Percentiles rank a stretch among this genome's conserved stretches.
Conservation (phyloP, 1,140 invertebrate species). For the Drosophila tani region DNA sequence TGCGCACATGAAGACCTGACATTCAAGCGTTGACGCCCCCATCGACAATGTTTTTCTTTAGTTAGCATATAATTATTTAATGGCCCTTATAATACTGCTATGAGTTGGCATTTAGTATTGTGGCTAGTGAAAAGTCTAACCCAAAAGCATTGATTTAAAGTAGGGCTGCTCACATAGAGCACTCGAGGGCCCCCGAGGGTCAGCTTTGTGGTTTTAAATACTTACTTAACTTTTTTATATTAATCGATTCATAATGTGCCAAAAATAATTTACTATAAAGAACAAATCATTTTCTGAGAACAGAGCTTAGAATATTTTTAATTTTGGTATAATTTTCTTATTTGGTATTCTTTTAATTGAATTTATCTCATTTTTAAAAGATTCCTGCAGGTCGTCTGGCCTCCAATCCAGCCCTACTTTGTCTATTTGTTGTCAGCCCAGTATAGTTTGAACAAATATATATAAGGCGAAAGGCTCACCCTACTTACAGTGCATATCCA, state of each 20-base stretch:
- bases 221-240: not conserved
- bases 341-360: too few species aligned
- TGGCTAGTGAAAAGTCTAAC: slow-evolving; percentile 3
- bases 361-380: not conserved
- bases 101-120: slow-evolving; percentile 35
- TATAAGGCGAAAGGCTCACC: not conserved
- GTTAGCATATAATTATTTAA: slow-evolving; percentile 75
- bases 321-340: not conserved
- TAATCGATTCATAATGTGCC: too few species aligned
- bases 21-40: slow-evolving; percentile 23
- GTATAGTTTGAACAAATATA: not conserved
- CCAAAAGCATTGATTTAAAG: not conserved
- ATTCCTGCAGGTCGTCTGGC: not conserved
- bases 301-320: too few species aligned
- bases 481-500: slow-evolving; percentile 94
- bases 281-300: too few species aligned
- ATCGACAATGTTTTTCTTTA: slow-evolving; percentile 43
- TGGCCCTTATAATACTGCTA: slow-evolving; percentile 38
- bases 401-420: not conserved
- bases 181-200: not conserved
- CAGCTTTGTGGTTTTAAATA: too few species aligned
- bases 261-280: too few species aligned
- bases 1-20: slow-evolving; percentile 25
- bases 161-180: not conserved
- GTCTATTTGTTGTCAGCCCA: not conserved